Evolutionary conservation across 1,140 invertebrate genomes (phyloP), one percentile per base, ranked within the genome.

Genomic region (Caenorhabditis tropicalis): DNA sequence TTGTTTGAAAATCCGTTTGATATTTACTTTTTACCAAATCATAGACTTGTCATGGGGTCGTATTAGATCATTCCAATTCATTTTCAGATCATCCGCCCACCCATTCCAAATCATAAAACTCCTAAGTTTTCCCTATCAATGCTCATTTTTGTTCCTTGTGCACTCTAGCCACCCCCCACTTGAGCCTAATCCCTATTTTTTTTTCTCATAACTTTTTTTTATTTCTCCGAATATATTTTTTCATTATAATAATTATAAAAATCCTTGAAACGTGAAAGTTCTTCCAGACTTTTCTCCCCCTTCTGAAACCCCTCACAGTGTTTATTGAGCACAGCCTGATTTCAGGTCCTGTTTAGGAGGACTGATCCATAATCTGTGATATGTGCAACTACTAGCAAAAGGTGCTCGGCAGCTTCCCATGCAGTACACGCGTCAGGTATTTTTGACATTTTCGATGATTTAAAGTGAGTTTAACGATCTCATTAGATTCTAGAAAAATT

Each of bases 281-380:
- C 29, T 46, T 43, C 36, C 43, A 43, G 36, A 74, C 21, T 19
- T 43, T 74, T 24, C 10, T 12, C 21, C 2, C 31, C 6, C 1
- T 9, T 5, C 1, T 7, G 9, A 29, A 15, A 74, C 33, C 33
- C n/a, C 65, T 74, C 36, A 24, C 36, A 46, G 15, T 21, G 12
- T 74, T 46, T 10, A 74, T 74, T 74, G 58, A 74, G 36, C 36
- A 39, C n/a, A n/a, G n/a, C 36, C 65, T 43, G 36, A 74, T 74
- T 74, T 74, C 65, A 74, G 65, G 65, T 43, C 65, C 65, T 74
- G 65, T 74, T 74, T 74, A 74, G 65, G 65, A 74, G 65, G 65
- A 43, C 65, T 74, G 65, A 43, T n/a, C 29, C 65, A 43, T 9
- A 43, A 74, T 74, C 65, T 74, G 65, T 74, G 65, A 74, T 74